Percentiles rank a stretch among this genome's conserved stretches.
Evolutionary conservation across 2,113 vertebrate species (phyloP).

Genomic region (Platysternon megacephalum): DNA sequence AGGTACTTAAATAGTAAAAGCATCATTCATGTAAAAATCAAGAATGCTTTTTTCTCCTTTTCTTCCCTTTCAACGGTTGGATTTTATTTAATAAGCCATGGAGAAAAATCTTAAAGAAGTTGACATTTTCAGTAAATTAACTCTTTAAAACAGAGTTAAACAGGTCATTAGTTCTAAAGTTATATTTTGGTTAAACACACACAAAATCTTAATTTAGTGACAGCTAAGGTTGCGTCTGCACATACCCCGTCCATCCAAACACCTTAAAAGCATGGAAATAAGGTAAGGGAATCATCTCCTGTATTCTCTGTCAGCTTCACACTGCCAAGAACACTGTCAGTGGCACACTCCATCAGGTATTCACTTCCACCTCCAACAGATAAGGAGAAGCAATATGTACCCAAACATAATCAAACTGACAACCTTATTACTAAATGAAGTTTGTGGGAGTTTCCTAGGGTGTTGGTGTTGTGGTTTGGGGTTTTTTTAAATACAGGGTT

Average conservation of each 20-base stretch:
- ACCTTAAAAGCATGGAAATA: not conserved
- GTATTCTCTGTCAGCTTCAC: accelerated
- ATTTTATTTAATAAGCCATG: not conserved
- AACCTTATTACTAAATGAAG: too few species aligned
- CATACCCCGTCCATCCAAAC: not conserved
- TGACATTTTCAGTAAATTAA: not conserved
- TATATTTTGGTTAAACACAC: not conserved
- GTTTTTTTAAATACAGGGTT: too few species aligned
- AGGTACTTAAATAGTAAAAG: not conserved
- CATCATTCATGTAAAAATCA: not conserved
- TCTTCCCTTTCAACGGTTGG: not conserved
- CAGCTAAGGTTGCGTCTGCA: not conserved
- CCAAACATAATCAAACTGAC: not conserved
- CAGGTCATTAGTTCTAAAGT: not conserved
- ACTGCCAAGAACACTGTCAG: accelerated
- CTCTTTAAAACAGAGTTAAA: accelerated
- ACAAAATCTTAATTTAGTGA: not conserved
- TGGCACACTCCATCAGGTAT: not conserved
- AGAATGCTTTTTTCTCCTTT: not conserved
- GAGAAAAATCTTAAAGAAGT: accelerated
- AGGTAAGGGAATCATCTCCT: too few species aligned
- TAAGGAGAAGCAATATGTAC: not conserved
- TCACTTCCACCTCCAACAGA: too few species aligned
- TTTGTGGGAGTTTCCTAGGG: too few species aligned
- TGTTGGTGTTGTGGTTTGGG: too few species aligned